Evolutionary conservation across 2,888 invertebrate species (phyloP), one percentile per base, ranked within the genome.

Genomic region (Spatulosminthurus flaviceps): DNA sequence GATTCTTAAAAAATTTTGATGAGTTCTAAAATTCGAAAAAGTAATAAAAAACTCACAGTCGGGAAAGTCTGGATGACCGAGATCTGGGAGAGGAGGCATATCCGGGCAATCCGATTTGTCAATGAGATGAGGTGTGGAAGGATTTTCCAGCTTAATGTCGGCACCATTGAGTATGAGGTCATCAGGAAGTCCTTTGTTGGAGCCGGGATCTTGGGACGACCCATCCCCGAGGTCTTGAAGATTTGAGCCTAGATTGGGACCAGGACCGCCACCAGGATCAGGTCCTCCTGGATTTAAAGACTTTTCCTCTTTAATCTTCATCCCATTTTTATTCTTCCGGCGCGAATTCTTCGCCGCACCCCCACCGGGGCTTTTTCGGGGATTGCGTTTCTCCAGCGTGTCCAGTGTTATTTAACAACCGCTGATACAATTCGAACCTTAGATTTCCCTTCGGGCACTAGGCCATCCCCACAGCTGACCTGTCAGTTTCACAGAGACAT

Each of bases 121-220:
- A 22, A 84, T 80, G 22, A 83, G 82, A n/a, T n/a, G n/a, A 22
- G 84, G 85, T n/a, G 85, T 85, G 64, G 84, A 83, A 51, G 85
- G 84, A 71, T 85, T 84, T 71, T 85, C 85, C 26, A 84, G 64
- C 67, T 85, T 85, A 61, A 85, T 85, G 82, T 85, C 85, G 78
- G 82, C 81, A 76, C 85, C 85, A 78, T 85, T 85, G 83, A 85
- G 83, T 82, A 85, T 81, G 41, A 85, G 82, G 64, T 85, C 85
- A 64, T 85, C 84, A 42, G 80, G 83, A 67, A 83, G 83, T 69
- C 83, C 82, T 71, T 78, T 81, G 21, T 76, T 79, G 5, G 81
- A 82, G 34, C 82, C 81, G n/a, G 82, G 82, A 70, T 80, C 81
- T 16, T 51, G 26, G 1, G 79, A 79, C 43, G 80, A 79, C 19